Evolutionary conservation across 2,113 vertebrate species (phyloP).

Genomic region (Arvicanthis niloticus): DNA sequence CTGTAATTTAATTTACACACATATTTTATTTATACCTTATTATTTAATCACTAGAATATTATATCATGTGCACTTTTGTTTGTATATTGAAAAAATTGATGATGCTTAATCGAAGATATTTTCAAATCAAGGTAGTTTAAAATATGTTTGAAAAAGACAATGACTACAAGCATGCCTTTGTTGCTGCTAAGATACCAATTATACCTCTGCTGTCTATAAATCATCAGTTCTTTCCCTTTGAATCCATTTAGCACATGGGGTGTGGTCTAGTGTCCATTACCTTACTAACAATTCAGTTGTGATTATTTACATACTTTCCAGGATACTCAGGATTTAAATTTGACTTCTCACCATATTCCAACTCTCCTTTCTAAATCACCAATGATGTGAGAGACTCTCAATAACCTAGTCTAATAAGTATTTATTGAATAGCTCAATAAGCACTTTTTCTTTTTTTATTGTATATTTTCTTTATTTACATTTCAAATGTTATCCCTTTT

Average conservation of each 20-base stretch:
- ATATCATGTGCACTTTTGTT: background rate
- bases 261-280: background rate
- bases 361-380: background rate
- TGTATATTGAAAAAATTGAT: constrained; percentile 30
- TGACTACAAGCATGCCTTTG: background rate
- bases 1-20: background rate
- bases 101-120: background rate
- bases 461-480: too few species aligned
- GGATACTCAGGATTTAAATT: background rate
- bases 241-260: background rate
- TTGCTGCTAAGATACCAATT: background rate
- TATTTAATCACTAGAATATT: constrained; percentile 8
- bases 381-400: background rate
- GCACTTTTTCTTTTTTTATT: too few species aligned
- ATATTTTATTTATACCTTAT: background rate
- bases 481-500: too few species aligned
- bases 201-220: background rate
- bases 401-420: background rate
- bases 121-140: background rate
- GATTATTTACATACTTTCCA: background rate
- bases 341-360: background rate
- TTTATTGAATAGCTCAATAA: background rate
- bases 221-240: background rate
- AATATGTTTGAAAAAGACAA: background rate
- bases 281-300: background rate